Evolutionary conservation across 1,140 invertebrate genomes (phyloP).

Genomic region (Atta texana): DNA sequence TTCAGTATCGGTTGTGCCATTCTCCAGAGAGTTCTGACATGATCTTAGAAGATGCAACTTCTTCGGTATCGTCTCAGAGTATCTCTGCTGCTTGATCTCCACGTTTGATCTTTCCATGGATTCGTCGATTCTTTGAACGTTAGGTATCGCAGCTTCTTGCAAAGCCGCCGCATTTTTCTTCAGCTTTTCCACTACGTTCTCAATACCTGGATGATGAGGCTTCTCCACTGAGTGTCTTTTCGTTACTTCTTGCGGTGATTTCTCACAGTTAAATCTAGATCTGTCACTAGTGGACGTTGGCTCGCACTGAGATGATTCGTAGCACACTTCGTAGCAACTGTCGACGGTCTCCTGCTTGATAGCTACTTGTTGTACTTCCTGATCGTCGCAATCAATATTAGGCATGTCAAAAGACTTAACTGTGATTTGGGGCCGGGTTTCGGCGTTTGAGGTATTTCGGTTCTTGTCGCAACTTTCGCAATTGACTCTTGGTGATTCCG

Average conservation of each 20-base stretch:
- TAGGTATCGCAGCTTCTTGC: slow-evolving; percentile 63
- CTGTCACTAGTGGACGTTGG: slow-evolving; percentile 54
- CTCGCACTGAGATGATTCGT: slow-evolving; percentile 55
- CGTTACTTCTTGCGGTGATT: slow-evolving; percentile 28
- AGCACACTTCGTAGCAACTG: slow-evolving; percentile 26
- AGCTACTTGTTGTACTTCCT: slow-evolving; percentile 64
- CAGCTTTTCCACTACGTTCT: slow-evolving; percentile 84
- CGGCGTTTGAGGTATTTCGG: not conserved
- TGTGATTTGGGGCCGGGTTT: slow-evolving; percentile 62
- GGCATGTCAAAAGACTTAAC: slow-evolving; percentile 84
- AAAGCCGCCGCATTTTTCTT: slow-evolving; percentile 82
- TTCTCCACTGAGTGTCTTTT: slow-evolving; percentile 75
- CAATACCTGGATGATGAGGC: slow-evolving; percentile 80
- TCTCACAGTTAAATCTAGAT: slow-evolving; percentile 48
- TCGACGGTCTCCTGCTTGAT: slow-evolving; percentile 76
- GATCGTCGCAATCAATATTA: slow-evolving; percentile 82
- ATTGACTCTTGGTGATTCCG: not conserved
- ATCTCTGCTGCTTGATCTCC: slow-evolving; percentile 37
- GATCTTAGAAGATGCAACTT: slow-evolving; percentile 79
- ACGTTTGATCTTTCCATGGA: not conserved
- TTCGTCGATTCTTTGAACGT: slow-evolving; percentile 38
- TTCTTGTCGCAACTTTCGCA: slow-evolving; percentile 61
- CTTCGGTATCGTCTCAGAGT: slow-evolving; percentile 54
- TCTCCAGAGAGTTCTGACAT: slow-evolving; percentile 71
- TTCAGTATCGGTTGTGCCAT: not conserved